Conservation (phyloP, 2,113 vertebrate species). For the Nettapus auritus region DNA sequence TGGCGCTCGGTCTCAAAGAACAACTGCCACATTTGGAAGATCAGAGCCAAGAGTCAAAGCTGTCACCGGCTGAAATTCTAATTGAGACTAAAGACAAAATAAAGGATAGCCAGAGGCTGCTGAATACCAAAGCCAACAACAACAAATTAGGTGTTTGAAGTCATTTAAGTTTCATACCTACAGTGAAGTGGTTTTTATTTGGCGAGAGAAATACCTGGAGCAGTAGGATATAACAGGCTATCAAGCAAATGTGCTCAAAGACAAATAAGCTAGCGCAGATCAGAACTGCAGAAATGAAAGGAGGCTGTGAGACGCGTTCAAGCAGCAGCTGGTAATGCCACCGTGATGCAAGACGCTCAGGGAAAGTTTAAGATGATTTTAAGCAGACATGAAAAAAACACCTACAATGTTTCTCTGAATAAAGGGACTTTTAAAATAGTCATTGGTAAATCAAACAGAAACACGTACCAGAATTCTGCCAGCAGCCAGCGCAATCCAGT, state of each 20-base stretch:
- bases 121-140: not conserved
- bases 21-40: rapidly evolving
- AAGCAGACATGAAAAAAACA: not conserved
- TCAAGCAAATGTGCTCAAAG: not conserved
- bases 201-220: not conserved
- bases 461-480: slow-evolving; percentile 42
- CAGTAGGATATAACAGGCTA: not conserved
- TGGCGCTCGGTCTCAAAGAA: not conserved
- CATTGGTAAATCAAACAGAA: not conserved
- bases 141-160: not conserved
- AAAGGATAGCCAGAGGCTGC: not conserved
- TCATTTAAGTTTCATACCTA: not conserved
- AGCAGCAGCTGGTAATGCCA: not conserved
- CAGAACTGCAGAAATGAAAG: not conserved
- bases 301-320: not conserved
- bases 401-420: not conserved
- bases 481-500: not conserved
- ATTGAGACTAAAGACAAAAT: not conserved
- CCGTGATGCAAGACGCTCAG: not conserved
- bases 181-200: not conserved
- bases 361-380: not conserved
- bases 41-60: not conserved
- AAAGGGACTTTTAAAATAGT: not conserved
- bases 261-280: not conserved
- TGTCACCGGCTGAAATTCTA: not conserved